These are phyloP conservation scores for Eulacestoma nigropectus DNA, from an alignment of 2,113 vertebrate genomes.

Conservation along the genomic window DNA sequence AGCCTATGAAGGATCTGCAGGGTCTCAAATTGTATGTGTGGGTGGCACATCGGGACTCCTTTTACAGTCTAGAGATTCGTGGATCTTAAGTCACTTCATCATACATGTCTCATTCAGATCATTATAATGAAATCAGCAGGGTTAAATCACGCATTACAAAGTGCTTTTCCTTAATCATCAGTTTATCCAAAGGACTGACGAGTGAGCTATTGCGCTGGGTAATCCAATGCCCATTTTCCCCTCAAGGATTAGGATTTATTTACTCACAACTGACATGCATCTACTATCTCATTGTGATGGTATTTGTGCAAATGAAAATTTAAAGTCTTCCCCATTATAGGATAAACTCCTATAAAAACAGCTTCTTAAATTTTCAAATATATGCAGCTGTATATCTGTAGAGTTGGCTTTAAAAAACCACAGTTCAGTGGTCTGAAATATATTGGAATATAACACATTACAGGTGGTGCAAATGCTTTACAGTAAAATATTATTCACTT, in stretches of 20 bases:
- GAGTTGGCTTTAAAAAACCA: background rate
- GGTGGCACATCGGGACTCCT: background rate
- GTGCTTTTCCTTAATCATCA: constrained; percentile 28
- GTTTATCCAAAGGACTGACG: constrained; percentile 14
- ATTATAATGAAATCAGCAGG: constrained; percentile 17
- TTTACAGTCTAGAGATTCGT: background rate
- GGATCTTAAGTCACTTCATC: background rate
- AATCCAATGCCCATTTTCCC: background rate
- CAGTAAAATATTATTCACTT: background rate
- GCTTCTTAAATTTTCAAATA: background rate
- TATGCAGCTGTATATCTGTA: background rate
- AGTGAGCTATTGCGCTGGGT: background rate
- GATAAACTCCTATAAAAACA: background rate
- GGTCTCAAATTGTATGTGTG: background rate
- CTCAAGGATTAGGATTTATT: constrained; percentile 38
- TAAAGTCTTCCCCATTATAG: background rate
- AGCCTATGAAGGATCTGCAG: background rate
- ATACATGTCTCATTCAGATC: background rate
- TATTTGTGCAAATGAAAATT: background rate
- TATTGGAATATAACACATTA: background rate
- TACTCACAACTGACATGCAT: background rate
- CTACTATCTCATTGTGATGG: background rate
- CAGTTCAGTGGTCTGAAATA: background rate
- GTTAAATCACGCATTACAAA: constrained; percentile 13
- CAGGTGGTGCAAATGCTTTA: background rate